phyloP scores from a whole-genome alignment of 2,113 vertebrate species.

The Bujurquina vittata region DNA sequence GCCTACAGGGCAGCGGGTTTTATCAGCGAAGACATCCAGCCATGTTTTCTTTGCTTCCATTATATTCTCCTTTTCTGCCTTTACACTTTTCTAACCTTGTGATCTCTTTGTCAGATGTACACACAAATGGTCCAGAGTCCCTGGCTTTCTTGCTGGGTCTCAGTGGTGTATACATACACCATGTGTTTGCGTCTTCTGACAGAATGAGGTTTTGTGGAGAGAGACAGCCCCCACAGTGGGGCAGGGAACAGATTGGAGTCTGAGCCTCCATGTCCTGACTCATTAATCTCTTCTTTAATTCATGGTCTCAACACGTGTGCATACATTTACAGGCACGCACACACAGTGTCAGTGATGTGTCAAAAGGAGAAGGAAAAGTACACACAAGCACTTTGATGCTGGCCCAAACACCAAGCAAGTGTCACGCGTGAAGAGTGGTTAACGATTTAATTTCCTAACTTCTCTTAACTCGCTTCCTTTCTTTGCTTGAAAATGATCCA shows the following conservation, averaged over 20 bases:
- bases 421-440: slow-evolving; percentile 17
- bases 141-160: slow-evolving; percentile 34
- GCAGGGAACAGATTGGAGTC: slow-evolving; percentile 78
- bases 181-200: slow-evolving; percentile 49
- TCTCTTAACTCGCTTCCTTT: not conserved
- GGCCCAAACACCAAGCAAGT: slow-evolving; percentile 27
- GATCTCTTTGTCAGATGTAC: slow-evolving; percentile 23
- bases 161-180: not conserved
- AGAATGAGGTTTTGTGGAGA: slow-evolving; percentile 71
- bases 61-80: not conserved
- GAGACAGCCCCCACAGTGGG: slow-evolving; percentile 58
- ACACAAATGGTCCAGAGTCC: slow-evolving; percentile 15
- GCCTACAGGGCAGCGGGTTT: slow-evolving; percentile 32
- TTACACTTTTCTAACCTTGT: slow-evolving; percentile 13
- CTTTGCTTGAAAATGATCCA: slow-evolving; percentile 33
- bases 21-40: slow-evolving; percentile 13
- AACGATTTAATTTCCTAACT: slow-evolving; percentile 55
- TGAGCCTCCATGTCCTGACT: slow-evolving; percentile 77
- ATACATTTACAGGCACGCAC: not conserved
- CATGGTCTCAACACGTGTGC: slow-evolving; percentile 55
- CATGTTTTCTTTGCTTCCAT: not conserved
- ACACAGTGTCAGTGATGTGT: slow-evolving; percentile 13
- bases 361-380: slow-evolving; percentile 16
- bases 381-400: not conserved
- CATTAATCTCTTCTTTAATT: slow-evolving; percentile 83